Conservation (phyloP, 2,113 vertebrate genomes). For the Catharus fuscescens region DNA sequence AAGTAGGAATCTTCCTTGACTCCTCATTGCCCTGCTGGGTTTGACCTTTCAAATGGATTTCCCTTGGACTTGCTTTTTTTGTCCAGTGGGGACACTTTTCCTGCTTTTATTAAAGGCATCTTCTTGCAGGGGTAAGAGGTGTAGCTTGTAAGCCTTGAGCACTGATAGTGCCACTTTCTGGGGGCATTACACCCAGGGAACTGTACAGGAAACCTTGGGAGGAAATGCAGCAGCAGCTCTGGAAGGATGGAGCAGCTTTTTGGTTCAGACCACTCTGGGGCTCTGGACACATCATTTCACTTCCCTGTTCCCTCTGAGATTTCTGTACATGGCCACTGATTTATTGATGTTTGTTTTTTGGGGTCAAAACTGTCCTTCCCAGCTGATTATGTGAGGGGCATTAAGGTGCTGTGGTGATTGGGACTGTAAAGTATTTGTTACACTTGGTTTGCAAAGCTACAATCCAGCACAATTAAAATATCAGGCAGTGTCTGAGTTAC, state of each 20-base stretch:
- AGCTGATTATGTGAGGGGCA: no score
- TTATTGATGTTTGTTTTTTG: background rate
- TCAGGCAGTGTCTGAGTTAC: background rate
- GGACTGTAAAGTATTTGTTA: background rate
- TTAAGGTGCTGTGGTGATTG: no score
- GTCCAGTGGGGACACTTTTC: background rate
- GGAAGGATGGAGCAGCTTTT: background rate
- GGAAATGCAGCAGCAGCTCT: background rate
- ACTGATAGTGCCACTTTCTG: background rate
- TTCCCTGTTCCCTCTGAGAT: background rate
- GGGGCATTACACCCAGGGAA: background rate
- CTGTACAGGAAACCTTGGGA: background rate
- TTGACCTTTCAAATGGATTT: background rate
- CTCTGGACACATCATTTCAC: background rate
- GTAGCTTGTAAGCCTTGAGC: background rate
- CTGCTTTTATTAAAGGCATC: background rate
- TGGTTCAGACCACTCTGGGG: background rate
- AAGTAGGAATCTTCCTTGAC: background rate
- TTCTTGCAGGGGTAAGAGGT: background rate
- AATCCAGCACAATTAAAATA: background rate
- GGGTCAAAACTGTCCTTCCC: background rate
- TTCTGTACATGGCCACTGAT: background rate
- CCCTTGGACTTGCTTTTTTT: background rate
- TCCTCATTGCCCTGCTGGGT: background rate
- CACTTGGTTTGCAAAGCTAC: background rate